Base-by-base conservation (phyloP, 2,888 invertebrate genomes). In the Troides aeacus region DNA sequence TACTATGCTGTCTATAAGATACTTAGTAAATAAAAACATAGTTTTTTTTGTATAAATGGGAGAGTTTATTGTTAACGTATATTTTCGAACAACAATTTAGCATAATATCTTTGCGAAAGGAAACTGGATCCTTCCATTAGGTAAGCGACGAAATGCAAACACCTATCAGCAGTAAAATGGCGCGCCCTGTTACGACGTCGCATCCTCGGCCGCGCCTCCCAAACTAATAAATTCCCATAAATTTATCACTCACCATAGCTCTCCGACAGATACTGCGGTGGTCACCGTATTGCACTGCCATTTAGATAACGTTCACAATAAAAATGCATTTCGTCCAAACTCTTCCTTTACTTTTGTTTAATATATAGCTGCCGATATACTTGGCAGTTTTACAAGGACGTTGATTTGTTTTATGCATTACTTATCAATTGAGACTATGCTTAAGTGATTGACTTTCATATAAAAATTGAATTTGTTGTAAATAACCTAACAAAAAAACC, bases 181-280 rank as follows among this genome's bases (percentile, higher is more conserved):
- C 92, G 84, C 92, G 23, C 64, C 64, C 58, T 86, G 90, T 92
- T 84, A 80, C 77, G 18, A 3, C 62, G n/a, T 76, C 75, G 74
- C 71, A 71, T 87, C 90, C 88, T 88, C 84, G 84, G 80, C 83
- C 85, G 81, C 83, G 83, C 80, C 90, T 83, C 80, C 75, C 79
- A 82, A 81, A 82, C 80, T 88, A 82, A 90, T 90, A 90, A 90
- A 90, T 90, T 85, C 82, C 85, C 88, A 88, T 88, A 88, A 87
- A 81, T 79, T 75, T 79, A 73, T 80, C 85, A 90, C 69, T 65
- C 64, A 89, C 87, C 87, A 88, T 90, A 88, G 87, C 88, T 87
- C 86, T 86, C 86, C 78, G 89, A 91, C 53, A 12, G 64, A 64
- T 90, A 91, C 77, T 77, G 18, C 53, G 53, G 78, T 79, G 77